A percentile compares a stretch with the other conserved stretches of the same genome.
Evolutionary conservation across 2,888 invertebrate species (phyloP).

Genomic region (Drosophila borborema): DNA sequence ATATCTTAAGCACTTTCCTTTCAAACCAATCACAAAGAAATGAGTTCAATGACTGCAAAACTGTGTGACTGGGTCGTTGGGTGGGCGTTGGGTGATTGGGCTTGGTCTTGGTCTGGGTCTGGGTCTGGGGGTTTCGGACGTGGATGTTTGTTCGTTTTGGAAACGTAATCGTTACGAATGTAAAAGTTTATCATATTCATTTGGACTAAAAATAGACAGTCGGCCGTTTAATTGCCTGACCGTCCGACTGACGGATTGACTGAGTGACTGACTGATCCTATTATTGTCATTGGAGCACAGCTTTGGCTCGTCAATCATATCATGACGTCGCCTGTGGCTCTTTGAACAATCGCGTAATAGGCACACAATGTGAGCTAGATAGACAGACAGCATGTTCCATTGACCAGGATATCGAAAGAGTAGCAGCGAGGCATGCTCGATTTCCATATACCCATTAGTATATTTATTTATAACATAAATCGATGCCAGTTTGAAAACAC

Average conservation of each 20-base stretch:
- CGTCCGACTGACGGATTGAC: slow-evolving; percentile 20
- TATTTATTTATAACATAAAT: neutral
- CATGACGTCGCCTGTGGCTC: slow-evolving; percentile 53
- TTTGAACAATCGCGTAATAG: slow-evolving; percentile 32
- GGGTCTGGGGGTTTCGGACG: neutral
- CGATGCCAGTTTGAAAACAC: neutral
- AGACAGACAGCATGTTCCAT: slow-evolving; percentile 5
- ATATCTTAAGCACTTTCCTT: slow-evolving; percentile 43
- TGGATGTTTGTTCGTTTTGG: slow-evolving; percentile 12
- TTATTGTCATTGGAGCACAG: slow-evolving; percentile 40
- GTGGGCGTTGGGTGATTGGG: neutral
- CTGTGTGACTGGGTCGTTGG: slow-evolving; percentile 21
- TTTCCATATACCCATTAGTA: slow-evolving; percentile 10
- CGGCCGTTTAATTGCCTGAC: slow-evolving; percentile 3
- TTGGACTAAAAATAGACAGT: slow-evolving; percentile 48
- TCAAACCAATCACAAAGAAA: slow-evolving; percentile 15
- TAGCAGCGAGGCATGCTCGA: neutral
- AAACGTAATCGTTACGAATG: slow-evolving; percentile 30
- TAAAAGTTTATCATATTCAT: slow-evolving; percentile 14
- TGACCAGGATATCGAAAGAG: neutral
- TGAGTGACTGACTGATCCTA: slow-evolving; percentile 59
- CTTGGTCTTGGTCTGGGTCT: neutral
- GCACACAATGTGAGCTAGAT: slow-evolving; percentile 8
- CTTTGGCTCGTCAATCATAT: slow-evolving; percentile 54
- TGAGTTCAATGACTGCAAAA: slow-evolving; percentile 63